Evolutionary conservation across 2,888 invertebrate genomes (phyloP).

Genomic region (Drosophila aldrichi): DNA sequence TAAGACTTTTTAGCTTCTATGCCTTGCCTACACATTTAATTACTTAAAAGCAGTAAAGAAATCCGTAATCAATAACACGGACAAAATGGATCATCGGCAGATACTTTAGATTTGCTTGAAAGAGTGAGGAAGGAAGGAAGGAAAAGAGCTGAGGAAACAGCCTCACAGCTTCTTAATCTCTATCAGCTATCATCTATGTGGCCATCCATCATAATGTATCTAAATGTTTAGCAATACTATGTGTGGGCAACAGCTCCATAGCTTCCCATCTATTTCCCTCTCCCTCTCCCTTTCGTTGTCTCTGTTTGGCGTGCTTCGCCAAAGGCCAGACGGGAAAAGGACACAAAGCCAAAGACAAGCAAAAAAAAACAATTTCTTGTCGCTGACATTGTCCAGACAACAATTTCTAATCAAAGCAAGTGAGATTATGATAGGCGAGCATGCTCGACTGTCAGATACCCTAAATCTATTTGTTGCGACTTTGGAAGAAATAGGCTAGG

Average conservation of each 20-base stretch:
- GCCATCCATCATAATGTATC: not conserved
- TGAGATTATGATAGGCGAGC: not conserved
- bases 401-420: conserved; percentile 57
- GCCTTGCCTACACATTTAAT: not conserved
- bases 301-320: conserved; percentile 3
- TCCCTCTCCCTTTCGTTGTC: not conserved
- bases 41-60: not conserved
- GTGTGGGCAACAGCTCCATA: not conserved
- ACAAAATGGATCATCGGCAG: not conserved
- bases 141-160: not conserved
- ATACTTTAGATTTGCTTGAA: not conserved
- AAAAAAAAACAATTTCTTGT: conserved; percentile 16
- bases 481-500: too few species aligned
- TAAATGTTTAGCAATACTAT: conserved; percentile 7
- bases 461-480: not conserved
- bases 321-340: not conserved
- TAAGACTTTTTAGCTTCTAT: too few species aligned
- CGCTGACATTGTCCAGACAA: conserved; percentile 24
- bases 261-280: not conserved
- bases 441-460: not conserved
- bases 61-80: not conserved
- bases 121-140: not conserved
- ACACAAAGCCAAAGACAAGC: conserved; percentile 4
- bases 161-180: not conserved
- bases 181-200: conserved; percentile 6